A percentile compares a stretch with the other conserved stretches of the same genome.
Conservation (phyloP, 2,888 invertebrate genomes). For the Nemapogon koenigi region DNA sequence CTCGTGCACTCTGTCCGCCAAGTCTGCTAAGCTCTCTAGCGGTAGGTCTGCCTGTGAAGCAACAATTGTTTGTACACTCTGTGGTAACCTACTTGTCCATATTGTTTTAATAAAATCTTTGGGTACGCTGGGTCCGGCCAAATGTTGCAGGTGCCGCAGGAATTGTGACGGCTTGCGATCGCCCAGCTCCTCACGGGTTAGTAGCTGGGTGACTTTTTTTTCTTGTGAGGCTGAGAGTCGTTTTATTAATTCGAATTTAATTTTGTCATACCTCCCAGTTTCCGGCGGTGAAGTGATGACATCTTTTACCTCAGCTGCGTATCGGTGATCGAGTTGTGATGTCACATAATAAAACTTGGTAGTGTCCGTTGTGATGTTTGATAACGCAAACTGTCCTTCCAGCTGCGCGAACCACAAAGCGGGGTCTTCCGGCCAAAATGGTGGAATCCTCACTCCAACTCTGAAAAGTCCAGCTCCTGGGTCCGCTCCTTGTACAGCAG, state of each 20-base stretch:
- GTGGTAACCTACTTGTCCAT: too few species aligned
- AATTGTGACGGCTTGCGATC: slow-evolving; percentile 14
- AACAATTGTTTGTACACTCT: too few species aligned
- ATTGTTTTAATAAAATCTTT: slow-evolving; percentile 10
- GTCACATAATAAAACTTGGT: slow-evolving; percentile 14
- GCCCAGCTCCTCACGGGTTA: slow-evolving; percentile 13
- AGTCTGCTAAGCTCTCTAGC: slow-evolving; percentile 10
- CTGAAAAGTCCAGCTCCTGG: too few species aligned
- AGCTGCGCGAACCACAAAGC: slow-evolving; percentile 15
- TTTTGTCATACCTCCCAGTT: slow-evolving; percentile 3
- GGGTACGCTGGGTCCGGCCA: slow-evolving; percentile 9
- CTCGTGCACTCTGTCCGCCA: slow-evolving; percentile 15
- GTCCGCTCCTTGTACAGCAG: too few species aligned
- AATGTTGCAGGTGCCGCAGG: slow-evolving; percentile 11
- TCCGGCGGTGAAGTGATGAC: slow-evolving; percentile 13
- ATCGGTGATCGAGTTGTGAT: slow-evolving; percentile 9
- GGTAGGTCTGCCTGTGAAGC: slow-evolving; percentile 9
- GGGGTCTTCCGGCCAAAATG: slow-evolving; percentile 13
- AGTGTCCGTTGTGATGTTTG: slow-evolving; percentile 7
- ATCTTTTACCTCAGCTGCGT: slow-evolving; percentile 13
- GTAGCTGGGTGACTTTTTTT: too few species aligned
- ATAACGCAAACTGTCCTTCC: slow-evolving; percentile 13
- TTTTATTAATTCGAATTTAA: slow-evolving; percentile 10
- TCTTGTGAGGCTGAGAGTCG: too few species aligned
- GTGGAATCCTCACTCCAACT: slow-evolving; percentile 10